Conservation (phyloP, 1,140 invertebrate genomes). For the Delia radicum region DNA sequence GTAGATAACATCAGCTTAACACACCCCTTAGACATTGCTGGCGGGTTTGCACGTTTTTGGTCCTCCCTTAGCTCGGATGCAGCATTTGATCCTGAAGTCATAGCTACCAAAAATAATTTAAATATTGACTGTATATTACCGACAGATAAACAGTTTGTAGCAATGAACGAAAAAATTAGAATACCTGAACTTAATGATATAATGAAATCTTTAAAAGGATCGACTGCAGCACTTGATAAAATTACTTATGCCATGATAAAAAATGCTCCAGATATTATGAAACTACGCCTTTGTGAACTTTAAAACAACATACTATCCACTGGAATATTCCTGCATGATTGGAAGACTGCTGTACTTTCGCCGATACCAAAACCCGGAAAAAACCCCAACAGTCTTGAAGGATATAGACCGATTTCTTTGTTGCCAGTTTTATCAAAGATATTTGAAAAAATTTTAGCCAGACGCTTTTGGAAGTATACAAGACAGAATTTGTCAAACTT, state of each 20-base stretch:
- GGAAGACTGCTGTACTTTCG: neutral
- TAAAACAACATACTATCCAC: neutral
- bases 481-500: neutral
- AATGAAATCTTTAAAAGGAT: neutral
- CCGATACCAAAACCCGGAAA: neutral
- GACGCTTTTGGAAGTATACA: neutral
- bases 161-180: neutral
- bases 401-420: conserved; percentile 3
- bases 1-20: neutral
- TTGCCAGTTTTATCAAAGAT: neutral
- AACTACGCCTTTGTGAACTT: neutral
- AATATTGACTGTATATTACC: neutral
- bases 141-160: neutral
- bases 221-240: neutral
- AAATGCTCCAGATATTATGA: neutral
- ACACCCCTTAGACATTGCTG: neutral
- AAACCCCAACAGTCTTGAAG: neutral
- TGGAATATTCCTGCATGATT: neutral
- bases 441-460: neutral
- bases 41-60: neutral
- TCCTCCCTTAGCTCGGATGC: neutral
- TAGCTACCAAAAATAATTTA: neutral
- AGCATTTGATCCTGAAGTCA: neutral
- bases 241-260: neutral
- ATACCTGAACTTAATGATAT: neutral